Evolutionary conservation across 2,113 vertebrate species (phyloP).

Genomic region (Serinus canaria): DNA sequence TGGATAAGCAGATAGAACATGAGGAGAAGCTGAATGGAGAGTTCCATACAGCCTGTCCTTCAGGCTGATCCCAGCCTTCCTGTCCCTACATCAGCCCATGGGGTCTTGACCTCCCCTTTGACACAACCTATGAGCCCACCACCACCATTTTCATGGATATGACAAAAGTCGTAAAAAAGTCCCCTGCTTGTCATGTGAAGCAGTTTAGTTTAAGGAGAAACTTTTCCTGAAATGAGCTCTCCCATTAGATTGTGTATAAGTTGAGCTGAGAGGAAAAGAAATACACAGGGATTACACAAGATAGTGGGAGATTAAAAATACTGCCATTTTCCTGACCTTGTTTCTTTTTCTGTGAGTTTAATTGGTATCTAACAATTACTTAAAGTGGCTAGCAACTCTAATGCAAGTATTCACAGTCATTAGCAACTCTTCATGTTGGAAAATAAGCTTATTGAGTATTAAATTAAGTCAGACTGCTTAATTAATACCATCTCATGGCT

Average conservation of each 20-base stretch:
- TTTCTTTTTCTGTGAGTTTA: conserved; percentile 10
- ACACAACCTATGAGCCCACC: background rate
- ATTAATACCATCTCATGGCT: conserved; percentile 10
- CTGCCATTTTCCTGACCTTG: background rate
- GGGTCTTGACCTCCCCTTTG: background rate
- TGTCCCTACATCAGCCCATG: fast-evolving
- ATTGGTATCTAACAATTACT: conserved; percentile 29
- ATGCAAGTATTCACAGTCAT: conserved; percentile 29
- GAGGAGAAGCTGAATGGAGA: background rate
- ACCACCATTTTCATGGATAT: background rate
- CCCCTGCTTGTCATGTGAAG: fast-evolving
- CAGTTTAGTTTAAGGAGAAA: background rate
- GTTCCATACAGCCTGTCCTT: background rate
- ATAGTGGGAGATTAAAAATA: background rate
- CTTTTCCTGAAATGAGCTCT: background rate
- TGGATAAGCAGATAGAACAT: fast-evolving
- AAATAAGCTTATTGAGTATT: conserved; percentile 48
- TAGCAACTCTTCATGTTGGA: conserved; percentile 19
- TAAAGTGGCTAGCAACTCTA: conserved; percentile 16
- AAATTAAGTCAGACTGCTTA: conserved; percentile 46
- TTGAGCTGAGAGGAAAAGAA: background rate
- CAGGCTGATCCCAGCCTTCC: background rate
- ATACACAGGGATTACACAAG: background rate
- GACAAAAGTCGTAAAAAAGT: background rate
- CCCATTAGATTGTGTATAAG: background rate